phyloP scores from a whole-genome alignment of 2,888 invertebrate genomes.

The Lottia scabra region DNA sequence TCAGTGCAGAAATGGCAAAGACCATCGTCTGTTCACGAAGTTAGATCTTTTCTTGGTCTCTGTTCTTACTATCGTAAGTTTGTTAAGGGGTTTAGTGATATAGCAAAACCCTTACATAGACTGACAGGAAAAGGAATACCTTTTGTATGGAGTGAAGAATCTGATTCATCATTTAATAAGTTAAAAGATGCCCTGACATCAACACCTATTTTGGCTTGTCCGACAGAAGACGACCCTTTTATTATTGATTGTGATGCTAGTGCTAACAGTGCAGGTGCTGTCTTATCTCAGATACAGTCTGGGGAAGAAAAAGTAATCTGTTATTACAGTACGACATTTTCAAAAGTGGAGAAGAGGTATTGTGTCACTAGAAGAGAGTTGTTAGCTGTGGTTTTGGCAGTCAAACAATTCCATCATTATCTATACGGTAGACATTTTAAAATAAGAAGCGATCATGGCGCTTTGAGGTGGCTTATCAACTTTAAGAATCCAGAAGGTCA shows the following conservation, averaged over 20 bases:
- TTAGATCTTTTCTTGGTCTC: slow-evolving; percentile 6
- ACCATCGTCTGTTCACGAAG: slow-evolving; percentile 13
- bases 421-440: slow-evolving; percentile 14
- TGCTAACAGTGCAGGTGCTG: not conserved
- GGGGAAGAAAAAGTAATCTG: slow-evolving; percentile 4
- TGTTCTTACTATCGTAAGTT: slow-evolving; percentile 26
- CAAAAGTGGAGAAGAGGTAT: not conserved
- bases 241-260: slow-evolving; percentile 15
- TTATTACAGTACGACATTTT: slow-evolving; percentile 6
- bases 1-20: slow-evolving; percentile 26
- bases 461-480: not conserved
- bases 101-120: slow-evolving; percentile 22
- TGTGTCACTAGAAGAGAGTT: slow-evolving; percentile 4
- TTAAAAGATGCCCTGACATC: slow-evolving; percentile 11
- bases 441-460: slow-evolving; percentile 7
- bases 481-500: slow-evolving; percentile 19
- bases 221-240: not conserved
- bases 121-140: slow-evolving; percentile 13
- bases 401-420: slow-evolving; percentile 9
- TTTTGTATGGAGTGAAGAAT: slow-evolving; percentile 9
- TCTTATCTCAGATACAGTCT: slow-evolving; percentile 12
- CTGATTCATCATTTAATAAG: slow-evolving; percentile 9
- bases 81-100: slow-evolving; percentile 20
- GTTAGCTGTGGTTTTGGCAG: slow-evolving; percentile 4
- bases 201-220: slow-evolving; percentile 11